Percentiles rank a stretch among this genome's conserved stretches.
Evolutionary conservation across 2,113 vertebrate genomes (phyloP).

Genomic region (Pseudopodoces humilis): DNA sequence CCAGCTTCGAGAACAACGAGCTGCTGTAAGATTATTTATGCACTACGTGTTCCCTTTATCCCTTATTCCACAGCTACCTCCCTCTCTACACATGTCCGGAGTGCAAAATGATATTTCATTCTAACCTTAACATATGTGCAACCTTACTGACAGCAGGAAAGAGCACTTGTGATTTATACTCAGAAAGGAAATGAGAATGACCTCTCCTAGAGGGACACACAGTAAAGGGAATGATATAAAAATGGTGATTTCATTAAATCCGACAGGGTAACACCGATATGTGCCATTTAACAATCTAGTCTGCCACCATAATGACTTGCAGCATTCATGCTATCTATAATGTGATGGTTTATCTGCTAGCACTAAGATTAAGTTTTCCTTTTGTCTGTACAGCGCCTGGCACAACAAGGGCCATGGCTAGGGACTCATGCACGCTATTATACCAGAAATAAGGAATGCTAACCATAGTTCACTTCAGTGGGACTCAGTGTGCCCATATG

Average conservation of each 20-base stretch:
- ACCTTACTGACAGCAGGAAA: background rate
- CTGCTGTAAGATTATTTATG: background rate
- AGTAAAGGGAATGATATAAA: background rate
- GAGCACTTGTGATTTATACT: background rate
- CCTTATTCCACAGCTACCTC: background rate
- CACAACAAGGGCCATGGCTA: background rate
- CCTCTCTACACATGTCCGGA: background rate
- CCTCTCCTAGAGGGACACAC: background rate
- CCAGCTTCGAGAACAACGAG: background rate
- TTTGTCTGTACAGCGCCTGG: background rate
- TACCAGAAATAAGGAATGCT: slow-evolving; percentile 13
- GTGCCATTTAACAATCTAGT: background rate
- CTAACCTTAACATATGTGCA: background rate
- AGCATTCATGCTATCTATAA: background rate
- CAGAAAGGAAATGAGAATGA: slow-evolving; percentile 1
- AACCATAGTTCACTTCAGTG: background rate
- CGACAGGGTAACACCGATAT: background rate
- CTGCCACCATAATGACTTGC: background rate
- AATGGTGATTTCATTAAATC: background rate
- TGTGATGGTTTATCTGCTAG: background rate
- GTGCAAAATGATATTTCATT: background rate
- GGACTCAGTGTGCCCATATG: slow-evolving; percentile 13
- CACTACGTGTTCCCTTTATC: background rate
- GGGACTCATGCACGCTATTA: background rate
- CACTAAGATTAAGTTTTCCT: background rate